These are phyloP conservation scores for Pristionchus entomophagus DNA, from an alignment of 2,888 invertebrate genomes.

Conservation along the genomic window DNA sequence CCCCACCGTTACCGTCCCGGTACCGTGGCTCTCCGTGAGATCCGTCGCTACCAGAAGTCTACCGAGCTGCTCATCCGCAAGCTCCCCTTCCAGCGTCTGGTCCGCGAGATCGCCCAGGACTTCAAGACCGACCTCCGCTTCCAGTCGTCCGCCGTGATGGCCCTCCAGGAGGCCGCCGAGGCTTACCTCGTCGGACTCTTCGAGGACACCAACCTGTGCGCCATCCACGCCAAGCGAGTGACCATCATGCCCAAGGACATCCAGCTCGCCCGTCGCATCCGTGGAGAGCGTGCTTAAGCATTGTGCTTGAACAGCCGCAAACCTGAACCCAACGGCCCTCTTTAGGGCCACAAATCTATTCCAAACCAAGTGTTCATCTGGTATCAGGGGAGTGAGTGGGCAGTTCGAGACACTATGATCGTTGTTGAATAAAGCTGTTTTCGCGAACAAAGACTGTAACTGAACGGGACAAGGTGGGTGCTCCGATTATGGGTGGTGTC, in stretches of 20 bases:
- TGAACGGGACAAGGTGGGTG: too few species aligned
- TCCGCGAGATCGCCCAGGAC: constrained; percentile 68
- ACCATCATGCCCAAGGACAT: constrained; percentile 90
- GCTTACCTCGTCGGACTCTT: constrained; percentile 93
- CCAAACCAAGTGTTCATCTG: too few species aligned
- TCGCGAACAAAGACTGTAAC: too few species aligned
- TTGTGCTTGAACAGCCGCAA: constrained; percentile 28
- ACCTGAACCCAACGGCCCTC: constrained; percentile 70
- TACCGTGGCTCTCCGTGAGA: constrained; percentile 95
- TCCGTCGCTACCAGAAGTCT: constrained; percentile 94
- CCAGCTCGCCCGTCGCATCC: constrained; percentile 57
- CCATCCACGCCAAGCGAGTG: constrained; percentile 95
- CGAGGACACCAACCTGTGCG: constrained; percentile 97
- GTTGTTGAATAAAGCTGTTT: too few species aligned
- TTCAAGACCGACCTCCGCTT: constrained; percentile 70
- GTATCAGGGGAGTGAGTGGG: too few species aligned
- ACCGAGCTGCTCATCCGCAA: constrained; percentile 81
- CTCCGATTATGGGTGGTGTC: too few species aligned
- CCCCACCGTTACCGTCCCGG: constrained; percentile 95
- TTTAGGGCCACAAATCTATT: constrained; percentile 62
- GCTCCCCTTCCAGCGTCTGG: constrained; percentile 62
- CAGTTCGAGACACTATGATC: too few species aligned
- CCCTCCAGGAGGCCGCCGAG: constrained; percentile 78
- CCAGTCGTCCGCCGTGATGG: constrained; percentile 65
- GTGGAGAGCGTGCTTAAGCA: constrained; percentile 82